Percentiles rank a stretch among this genome's conserved stretches.
These are phyloP conservation scores for Pituophis catenifer DNA, from an alignment of 2,113 vertebrate species.

Conservation along the genomic window DNA sequence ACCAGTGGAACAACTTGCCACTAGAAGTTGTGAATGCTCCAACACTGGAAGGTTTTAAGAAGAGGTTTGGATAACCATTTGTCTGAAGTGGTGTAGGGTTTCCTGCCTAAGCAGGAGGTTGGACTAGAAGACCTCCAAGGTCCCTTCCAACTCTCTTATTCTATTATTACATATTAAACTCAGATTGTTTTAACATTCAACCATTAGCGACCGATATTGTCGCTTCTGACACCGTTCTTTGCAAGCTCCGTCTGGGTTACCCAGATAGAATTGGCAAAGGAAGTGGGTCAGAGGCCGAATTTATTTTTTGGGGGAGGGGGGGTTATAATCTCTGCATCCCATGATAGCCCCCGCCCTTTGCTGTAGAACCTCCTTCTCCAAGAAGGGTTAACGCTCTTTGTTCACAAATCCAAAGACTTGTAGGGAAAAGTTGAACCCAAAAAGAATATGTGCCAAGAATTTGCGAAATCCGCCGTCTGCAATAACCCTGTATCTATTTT, in stretches of 20 bases:
- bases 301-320: accelerated
- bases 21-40: too few species aligned
- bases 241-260: neutral
- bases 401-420: neutral
- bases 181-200: neutral
- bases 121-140: too few species aligned
- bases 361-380: neutral
- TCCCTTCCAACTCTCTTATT: too few species aligned
- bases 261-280: neutral
- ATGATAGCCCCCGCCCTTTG: neutral
- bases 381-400: neutral
- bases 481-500: neutral
- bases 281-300: neutral
- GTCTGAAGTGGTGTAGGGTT: too few species aligned
- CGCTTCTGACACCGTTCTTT: neutral
- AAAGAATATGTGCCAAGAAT: neutral
- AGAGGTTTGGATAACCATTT: too few species aligned
- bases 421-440: neutral
- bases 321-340: neutral
- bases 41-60: too few species aligned
- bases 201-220: accelerated
- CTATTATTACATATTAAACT: too few species aligned
- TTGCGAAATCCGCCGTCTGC: neutral
- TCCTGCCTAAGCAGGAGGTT: too few species aligned
- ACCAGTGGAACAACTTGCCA: too few species aligned